Conservation (phyloP, 2,113 vertebrate species). For the Indicator maculatus region DNA sequence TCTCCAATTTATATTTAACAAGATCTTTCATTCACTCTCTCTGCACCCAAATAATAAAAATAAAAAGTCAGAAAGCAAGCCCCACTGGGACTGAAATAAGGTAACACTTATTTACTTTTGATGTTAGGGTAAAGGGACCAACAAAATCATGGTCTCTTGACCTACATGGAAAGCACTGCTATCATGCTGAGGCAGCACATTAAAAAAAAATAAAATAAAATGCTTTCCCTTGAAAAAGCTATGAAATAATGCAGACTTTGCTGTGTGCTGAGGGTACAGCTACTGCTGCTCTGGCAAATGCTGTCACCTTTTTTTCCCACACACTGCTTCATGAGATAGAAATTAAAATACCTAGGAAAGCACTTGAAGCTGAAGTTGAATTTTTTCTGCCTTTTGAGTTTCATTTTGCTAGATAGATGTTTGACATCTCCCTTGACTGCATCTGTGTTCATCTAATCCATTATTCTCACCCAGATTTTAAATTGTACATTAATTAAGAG, state of each 20-base stretch:
- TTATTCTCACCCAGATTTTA: not conserved
- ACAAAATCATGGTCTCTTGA: slow-evolving; percentile 20
- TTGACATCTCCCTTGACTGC: slow-evolving; percentile 8
- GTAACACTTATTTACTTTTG: not conserved
- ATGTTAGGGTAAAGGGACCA: not conserved
- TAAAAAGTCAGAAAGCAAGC: not conserved
- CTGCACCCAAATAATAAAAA: not conserved
- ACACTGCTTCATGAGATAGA: slow-evolving; percentile 17
- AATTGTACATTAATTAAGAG: slow-evolving; percentile 46
- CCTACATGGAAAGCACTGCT: slow-evolving; percentile 43
- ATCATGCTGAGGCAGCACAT: slow-evolving; percentile 17
- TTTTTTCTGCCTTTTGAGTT: slow-evolving; percentile 35
- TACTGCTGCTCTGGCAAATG: not conserved
- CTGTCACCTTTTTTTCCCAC: not conserved
- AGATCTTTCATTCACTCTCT: not conserved
- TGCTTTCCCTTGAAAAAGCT: slow-evolving; percentile 46
- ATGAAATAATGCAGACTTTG: slow-evolving; percentile 56
- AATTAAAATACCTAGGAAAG: slow-evolving; percentile 33
- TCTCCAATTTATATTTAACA: slow-evolving; percentile 8
- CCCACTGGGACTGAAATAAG: not conserved
- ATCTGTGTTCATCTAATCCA: slow-evolving; percentile 2
- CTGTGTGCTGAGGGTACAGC: slow-evolving; percentile 21
- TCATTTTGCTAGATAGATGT: not conserved
- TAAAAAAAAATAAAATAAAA: slow-evolving; percentile 48
- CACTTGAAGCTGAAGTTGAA: slow-evolving; percentile 18